Base-by-base conservation (phyloP, 1,140 invertebrate genomes). In the Lycorma delicatula region DNA sequence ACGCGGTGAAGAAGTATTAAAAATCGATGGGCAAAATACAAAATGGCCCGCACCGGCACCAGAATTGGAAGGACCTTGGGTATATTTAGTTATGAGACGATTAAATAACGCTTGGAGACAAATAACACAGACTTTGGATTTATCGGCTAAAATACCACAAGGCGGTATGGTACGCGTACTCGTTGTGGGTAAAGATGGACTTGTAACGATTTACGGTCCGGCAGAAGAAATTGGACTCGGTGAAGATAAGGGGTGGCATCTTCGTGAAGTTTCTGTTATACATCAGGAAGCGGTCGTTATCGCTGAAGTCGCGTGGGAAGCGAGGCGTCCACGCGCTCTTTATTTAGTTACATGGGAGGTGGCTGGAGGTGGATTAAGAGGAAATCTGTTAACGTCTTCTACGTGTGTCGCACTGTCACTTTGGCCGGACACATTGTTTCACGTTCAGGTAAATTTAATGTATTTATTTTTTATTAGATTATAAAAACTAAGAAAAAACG, bases 331-430 rank as follows among this genome's bases (percentile, higher is more conserved):
- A 13, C 23, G 29, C 20, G 64, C 58, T 18, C 79, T 86, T 26
- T 88, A 87, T 70, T 74, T 88, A 61, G 85, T 89, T 44, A 87
- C 85, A 38, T 89, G 86, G 86, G 85, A 89, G 75, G 83, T 87
- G 12, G 83, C 84, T 61, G 85, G 86, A 46, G 85, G 85, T 50
- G 86, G 85, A 25, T 74, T 89, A n/a, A 87, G 86, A 70, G 86
- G 86, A 50, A 87, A 88, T 72, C 75, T 88, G 13, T 84, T 87
- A 64, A 88, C 85, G 27, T 83, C 87, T 66, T 83, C 85, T 1
- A 87, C 84, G 29, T 80, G 80, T 61, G 85, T 87, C 27, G 86
- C 84, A 34, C 70, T 89, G 36, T 87, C 85, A 22, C 68, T 89
- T 23, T 87, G 85, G 85, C 85, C 85, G 13, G 83, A 87, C 64